phyloP scores from a whole-genome alignment of 2,797 vertebrate genomes.

The Calcarius lapponicus region DNA sequence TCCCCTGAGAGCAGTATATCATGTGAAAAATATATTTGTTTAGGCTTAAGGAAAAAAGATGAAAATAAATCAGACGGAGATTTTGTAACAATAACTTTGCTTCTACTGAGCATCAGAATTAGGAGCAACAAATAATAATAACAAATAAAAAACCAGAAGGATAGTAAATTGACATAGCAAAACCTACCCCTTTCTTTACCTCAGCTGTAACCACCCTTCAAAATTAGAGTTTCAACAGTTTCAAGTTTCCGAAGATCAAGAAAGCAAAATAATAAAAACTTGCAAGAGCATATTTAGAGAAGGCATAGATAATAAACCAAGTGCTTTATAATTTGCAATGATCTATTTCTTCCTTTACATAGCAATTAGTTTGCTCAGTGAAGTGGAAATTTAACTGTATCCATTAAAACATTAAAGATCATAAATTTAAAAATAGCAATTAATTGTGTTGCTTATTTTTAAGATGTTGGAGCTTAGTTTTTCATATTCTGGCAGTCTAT shows the following conservation, averaged over 20 bases:
- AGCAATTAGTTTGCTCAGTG: constrained; percentile 28
- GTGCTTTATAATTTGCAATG: constrained; percentile 70
- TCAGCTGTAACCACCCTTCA: background rate
- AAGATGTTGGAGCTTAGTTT: constrained; percentile 41
- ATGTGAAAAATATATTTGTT: background rate
- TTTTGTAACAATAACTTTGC: background rate
- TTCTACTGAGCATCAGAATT: background rate
- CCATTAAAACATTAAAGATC: constrained; percentile 64
- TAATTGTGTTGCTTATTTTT: constrained; percentile 65
- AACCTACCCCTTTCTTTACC: background rate
- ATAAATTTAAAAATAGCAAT: constrained; percentile 74
- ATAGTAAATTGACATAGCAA: background rate
- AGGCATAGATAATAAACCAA: constrained; percentile 38
- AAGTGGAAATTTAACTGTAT: constrained; percentile 71
- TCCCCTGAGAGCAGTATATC: background rate
- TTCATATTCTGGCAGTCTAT: constrained; percentile 61
- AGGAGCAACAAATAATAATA: background rate
- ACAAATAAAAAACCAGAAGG: background rate
- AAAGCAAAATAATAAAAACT: constrained; percentile 5
- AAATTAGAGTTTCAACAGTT: background rate
- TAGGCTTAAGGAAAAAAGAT: background rate
- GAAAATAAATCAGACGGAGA: background rate
- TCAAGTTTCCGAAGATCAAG: background rate
- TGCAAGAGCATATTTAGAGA: background rate
- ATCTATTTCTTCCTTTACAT: constrained; percentile 68